phyloP scores from a whole-genome alignment of 2,113 vertebrate genomes.

The Nyctibius bracteatus region DNA sequence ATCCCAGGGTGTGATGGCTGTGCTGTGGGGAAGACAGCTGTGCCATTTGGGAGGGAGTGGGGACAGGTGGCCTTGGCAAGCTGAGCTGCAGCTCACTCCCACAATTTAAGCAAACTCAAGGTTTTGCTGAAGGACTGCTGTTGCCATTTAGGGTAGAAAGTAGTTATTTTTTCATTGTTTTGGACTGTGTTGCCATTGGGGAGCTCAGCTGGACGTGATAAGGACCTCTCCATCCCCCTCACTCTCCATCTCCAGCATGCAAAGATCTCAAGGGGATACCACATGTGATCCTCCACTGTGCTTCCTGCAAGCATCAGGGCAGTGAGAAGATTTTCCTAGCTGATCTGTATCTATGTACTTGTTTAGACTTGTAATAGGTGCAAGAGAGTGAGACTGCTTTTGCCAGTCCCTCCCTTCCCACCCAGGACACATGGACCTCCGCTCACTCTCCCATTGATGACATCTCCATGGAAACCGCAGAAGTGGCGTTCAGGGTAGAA shows the following conservation, averaged over 20 bases:
- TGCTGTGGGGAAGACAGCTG: accelerated
- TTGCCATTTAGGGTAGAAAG: background rate
- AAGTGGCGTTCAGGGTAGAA: background rate
- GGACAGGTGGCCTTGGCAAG: background rate
- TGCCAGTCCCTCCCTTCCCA: background rate
- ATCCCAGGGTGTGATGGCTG: accelerated
- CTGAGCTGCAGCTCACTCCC: background rate
- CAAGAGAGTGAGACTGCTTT: background rate
- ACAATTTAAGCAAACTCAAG: background rate
- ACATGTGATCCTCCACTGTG: background rate
- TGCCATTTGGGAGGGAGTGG: accelerated
- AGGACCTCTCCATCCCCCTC: background rate
- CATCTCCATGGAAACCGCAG: background rate
- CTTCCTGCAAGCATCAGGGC: background rate
- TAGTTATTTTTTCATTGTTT: background rate
- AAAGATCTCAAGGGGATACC: background rate
- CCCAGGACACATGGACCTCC: accelerated
- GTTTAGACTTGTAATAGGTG: background rate
- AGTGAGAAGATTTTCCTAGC: background rate
- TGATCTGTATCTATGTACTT: background rate
- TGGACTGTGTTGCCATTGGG: background rate
- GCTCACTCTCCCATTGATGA: accelerated
- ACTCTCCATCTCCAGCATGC: background rate
- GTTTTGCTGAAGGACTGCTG: background rate
- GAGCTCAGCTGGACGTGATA: background rate